These are phyloP conservation scores for Poecilia picta DNA, from an alignment of 2,797 vertebrate species.

Conservation along the genomic window DNA sequence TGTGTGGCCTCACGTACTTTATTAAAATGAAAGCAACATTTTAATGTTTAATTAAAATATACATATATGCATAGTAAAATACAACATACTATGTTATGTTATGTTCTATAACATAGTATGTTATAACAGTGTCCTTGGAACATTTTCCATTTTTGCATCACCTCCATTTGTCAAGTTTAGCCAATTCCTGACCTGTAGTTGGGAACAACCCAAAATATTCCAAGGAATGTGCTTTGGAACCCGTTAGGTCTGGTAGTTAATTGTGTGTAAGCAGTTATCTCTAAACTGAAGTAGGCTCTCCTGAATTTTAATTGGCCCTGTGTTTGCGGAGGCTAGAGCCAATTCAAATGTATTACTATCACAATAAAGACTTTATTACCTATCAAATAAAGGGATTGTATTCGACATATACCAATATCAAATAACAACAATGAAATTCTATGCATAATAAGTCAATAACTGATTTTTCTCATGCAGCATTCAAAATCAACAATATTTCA, in stretches of 20 bases:
- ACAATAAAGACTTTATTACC: background rate
- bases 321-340: background rate
- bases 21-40: background rate
- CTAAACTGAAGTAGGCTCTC: background rate
- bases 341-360: background rate
- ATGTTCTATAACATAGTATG: too few relatives aligned
- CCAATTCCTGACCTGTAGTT: background rate
- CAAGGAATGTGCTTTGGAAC: background rate
- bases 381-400: background rate
- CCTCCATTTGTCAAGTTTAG: background rate
- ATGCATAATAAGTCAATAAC: background rate
- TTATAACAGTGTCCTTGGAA: background rate
- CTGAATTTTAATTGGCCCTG: background rate
- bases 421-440: background rate
- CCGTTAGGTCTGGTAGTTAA: background rate
- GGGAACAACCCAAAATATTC: background rate
- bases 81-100: too few relatives aligned
- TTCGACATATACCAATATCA: background rate
- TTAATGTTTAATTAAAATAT: too few relatives aligned
- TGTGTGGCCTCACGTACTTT: background rate
- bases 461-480: background rate
- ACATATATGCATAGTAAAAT: too few relatives aligned
- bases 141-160: background rate
- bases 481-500: background rate
- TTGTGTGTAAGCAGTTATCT: background rate